Conservation (phyloP, 2,113 vertebrate genomes). For the Stegostoma tigrinum region DNA sequence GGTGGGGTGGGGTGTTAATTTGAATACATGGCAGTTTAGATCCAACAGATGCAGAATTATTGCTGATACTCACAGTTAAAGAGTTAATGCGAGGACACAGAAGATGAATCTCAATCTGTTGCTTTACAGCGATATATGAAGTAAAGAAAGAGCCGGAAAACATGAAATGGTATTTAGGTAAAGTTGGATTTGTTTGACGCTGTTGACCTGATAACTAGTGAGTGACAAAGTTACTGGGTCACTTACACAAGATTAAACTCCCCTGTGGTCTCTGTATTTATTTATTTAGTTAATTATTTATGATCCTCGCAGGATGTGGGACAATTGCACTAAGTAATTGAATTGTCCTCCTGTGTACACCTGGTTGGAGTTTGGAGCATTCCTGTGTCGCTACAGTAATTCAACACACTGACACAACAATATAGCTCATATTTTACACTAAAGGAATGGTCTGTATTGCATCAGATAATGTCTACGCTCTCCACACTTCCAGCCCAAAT, state of each 20-base stretch:
- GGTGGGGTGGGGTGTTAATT: no score
- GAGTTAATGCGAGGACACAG: not conserved
- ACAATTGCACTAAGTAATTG: not conserved
- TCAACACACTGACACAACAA: not conserved
- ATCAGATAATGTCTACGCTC: not conserved
- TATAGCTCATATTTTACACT: not conserved
- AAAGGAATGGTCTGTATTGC: not conserved
- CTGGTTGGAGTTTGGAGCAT: not conserved
- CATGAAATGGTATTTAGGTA: not conserved
- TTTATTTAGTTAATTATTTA: conserved; percentile 34
- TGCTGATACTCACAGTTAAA: no score
- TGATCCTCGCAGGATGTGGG: not conserved
- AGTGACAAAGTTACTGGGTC: not conserved
- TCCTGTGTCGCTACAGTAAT: not conserved
- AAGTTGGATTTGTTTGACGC: not conserved
- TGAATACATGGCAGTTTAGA: no score
- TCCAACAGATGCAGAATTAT: no score
- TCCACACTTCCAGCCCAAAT: not conserved
- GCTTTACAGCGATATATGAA: not conserved
- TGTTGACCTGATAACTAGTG: not conserved
- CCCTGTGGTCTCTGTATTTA: conserved; percentile 11
- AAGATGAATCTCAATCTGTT: not conserved
- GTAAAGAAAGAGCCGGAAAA: not conserved
- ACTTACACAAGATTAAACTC: not conserved
- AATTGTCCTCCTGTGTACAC: conserved; percentile 27